phyloP scores from a whole-genome alignment of 2,888 invertebrate genomes.

The Platypus cylindrus region DNA sequence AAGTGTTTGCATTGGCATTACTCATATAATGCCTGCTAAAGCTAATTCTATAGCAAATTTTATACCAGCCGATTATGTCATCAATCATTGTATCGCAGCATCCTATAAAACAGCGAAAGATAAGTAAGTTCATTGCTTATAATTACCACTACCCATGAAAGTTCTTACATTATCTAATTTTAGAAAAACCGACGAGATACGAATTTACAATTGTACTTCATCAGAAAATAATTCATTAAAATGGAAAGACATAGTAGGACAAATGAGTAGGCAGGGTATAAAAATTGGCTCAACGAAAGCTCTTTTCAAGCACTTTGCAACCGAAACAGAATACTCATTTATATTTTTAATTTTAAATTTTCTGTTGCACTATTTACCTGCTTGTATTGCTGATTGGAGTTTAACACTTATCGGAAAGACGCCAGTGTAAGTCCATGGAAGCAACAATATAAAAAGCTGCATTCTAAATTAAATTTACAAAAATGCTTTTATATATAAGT shows the following conservation, averaged over 20 bases:
- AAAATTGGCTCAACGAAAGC: conserved; percentile 3
- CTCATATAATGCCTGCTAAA: conserved; percentile 44
- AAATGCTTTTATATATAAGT: no score
- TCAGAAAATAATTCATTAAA: no score
- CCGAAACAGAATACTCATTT: conserved; percentile 2
- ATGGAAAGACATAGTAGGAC: no score
- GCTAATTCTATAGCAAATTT: conserved; percentile 43
- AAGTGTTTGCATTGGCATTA: conserved; percentile 38
- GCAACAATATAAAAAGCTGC: no score
- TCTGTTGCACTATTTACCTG: conserved; percentile 10
- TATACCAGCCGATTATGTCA: conserved; percentile 53
- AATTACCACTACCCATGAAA: no score
- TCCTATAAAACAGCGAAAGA: conserved; percentile 12
- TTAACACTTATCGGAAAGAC: no score
- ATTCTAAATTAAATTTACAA: no score
- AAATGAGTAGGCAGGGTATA: conserved; percentile 1
- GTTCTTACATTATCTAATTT: no score
- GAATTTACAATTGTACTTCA: no score
- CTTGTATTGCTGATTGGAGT: conserved; percentile 4
- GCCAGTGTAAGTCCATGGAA: no score
- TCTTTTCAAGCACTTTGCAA: neutral
- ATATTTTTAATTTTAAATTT: conserved; percentile 7
- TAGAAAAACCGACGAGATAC: no score
- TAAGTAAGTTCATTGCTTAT: no score
- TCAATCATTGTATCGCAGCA: conserved; percentile 46